Base-by-base conservation (phyloP, 2,888 invertebrate genomes). In the Leptogaster cylindrica region DNA sequence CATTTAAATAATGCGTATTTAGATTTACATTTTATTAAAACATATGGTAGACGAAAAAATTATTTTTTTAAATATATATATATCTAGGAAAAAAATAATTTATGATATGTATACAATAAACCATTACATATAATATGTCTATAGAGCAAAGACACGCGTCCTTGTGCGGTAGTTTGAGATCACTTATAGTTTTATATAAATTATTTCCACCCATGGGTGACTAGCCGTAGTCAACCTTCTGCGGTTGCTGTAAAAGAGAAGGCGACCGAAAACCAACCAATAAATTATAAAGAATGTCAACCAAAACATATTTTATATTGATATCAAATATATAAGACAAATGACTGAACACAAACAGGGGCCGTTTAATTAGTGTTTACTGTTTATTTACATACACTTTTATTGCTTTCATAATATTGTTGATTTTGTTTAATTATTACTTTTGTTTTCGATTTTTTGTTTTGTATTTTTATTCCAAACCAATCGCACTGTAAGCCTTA, bases 181-280 rank as follows among this genome's bases (percentile, higher is more conserved):
- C 46, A 48, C 23, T 64, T 46, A 46, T 63, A 31, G 63, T 25
- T 44, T 33, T 66, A 46, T 61, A 61, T 58, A 46, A 46, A 55
- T 39, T 46, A 41, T 39, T 44, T 68, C 71, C 70, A 70, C 69
- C 69, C 72, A 68, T 72, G 72, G 72, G 72, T 72, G 72, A 72
- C 72, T 68, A 65, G 69, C 73, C 74, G 73, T 72, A 75, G 77
- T 85, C 87, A 87, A 85, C 89, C 89, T 89, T 89, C 89, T 87
- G 89, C 89, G 87, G 88, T 85, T 89, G 89, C 89, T 89, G 89
- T 89, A 89, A 85, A 84, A 85, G 89, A 89, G 89, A 89, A 89
- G 89, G 89, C 88, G 88, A 88, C 89, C 84, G 86, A 84, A 79
- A 80, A 78, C 79, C 79, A 80, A 81, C 80, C 79, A 79, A 79